A percentile compares a stretch with the other conserved stretches of the same genome.
These are phyloP conservation scores for Leptopilina boulardi DNA, from an alignment of 1,140 invertebrate genomes.

Conservation along the genomic window DNA sequence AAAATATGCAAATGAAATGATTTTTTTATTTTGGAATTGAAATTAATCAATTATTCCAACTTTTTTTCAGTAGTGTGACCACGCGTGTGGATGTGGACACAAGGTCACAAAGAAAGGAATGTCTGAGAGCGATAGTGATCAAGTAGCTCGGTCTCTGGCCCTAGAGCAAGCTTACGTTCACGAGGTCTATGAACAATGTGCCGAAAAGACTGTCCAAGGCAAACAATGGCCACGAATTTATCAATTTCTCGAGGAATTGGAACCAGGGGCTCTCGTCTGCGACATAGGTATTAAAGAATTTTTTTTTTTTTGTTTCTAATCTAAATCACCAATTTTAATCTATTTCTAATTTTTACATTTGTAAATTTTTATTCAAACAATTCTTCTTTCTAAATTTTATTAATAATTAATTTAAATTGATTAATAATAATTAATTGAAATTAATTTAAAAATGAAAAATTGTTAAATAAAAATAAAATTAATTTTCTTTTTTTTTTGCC, in stretches of 20 bases:
- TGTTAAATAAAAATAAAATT: too few species aligned
- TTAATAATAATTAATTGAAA: too few species aligned
- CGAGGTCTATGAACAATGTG: slow-evolving; percentile 93
- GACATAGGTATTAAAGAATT: slow-evolving; percentile 92
- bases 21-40: background rate
- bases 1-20: background rate
- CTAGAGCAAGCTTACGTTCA: slow-evolving; percentile 96
- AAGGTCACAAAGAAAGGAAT: slow-evolving; percentile 67
- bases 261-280: slow-evolving; percentile 93
- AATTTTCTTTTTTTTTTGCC: slow-evolving; percentile 34
- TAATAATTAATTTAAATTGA: too few species aligned
- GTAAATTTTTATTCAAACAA: background rate
- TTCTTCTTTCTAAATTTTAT: too few species aligned
- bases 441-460: too few species aligned
- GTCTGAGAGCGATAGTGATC: slow-evolving; percentile 78
- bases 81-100: slow-evolving; percentile 66
- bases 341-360: too few species aligned
- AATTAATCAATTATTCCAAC: background rate
- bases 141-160: slow-evolving; percentile 85
- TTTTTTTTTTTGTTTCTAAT: background rate
- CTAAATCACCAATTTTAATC: too few species aligned
- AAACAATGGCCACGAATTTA: slow-evolving; percentile 89
- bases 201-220: slow-evolving; percentile 80
- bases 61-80: slow-evolving; percentile 59
- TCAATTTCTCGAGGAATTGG: slow-evolving; percentile 90